Evolutionary conservation across 2,888 invertebrate genomes (phyloP).

Genomic region (Dolichomitus sp.): DNA sequence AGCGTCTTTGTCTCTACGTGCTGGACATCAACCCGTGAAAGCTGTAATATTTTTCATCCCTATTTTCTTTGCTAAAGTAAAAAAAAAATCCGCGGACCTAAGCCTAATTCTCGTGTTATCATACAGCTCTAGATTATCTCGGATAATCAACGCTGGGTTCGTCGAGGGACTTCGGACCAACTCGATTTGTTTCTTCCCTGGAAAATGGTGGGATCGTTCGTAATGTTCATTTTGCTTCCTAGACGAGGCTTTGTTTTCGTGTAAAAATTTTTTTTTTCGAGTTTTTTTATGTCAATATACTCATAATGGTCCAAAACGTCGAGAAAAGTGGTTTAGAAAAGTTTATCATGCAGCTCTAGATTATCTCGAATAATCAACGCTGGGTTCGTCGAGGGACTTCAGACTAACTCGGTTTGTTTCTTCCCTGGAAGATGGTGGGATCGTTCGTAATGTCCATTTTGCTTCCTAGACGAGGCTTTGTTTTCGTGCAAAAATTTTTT

Average conservation of each 20-base stretch:
- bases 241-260: too few species aligned
- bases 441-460: constrained; percentile 8
- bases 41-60: constrained; percentile 26
- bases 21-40: constrained; percentile 62
- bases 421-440: background rate
- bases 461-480: too few species aligned
- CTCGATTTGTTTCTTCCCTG: constrained; percentile 16
- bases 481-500: too few species aligned
- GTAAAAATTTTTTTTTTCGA: too few species aligned
- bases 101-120: constrained; percentile 59
- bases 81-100: constrained; percentile 17
- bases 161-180: background rate
- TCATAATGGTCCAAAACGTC: too few species aligned
- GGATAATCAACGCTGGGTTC: constrained; percentile 50
- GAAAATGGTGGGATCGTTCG: background rate
- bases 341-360: constrained; percentile 3
- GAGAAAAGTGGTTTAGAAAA: too few species aligned
- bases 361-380: constrained; percentile 52
- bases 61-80: constrained; percentile 5
- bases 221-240: constrained; percentile 13
- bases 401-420: constrained; percentile 15
- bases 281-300: too few species aligned
- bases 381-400: background rate
- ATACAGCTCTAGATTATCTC: background rate
- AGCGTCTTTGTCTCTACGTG: constrained; percentile 79